These are phyloP conservation scores for Pristionchus japonicus DNA, from an alignment of 2,888 invertebrate genomes.

Conservation along the genomic window DNA sequence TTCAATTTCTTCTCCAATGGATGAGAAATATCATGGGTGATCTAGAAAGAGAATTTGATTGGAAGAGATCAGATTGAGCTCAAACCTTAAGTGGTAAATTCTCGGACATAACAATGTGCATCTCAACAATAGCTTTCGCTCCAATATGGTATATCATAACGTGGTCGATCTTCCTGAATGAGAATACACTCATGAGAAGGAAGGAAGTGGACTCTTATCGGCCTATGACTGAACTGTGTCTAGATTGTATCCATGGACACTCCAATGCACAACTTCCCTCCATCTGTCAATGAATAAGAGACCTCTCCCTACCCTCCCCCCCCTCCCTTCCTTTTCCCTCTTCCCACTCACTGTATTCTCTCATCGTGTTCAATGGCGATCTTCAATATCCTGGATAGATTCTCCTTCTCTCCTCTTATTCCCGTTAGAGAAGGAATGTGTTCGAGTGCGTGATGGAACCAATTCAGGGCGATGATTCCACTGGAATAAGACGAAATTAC, in stretches of 20 bases:
- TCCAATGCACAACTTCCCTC: neutral
- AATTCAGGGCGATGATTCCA: constrained; percentile 69
- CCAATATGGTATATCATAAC: constrained; percentile 78
- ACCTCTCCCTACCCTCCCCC: neutral
- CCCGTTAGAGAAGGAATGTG: constrained; percentile 72
- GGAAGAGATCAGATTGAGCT: too few relatives aligned
- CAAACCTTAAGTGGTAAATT: constrained; percentile 75
- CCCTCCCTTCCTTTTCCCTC: neutral
- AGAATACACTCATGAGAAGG: neutral
- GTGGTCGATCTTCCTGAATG: constrained; percentile 76
- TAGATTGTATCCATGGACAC: neutral
- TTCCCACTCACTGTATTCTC: constrained; percentile 60
- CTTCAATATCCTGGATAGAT: constrained; percentile 68
- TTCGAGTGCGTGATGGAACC: constrained; percentile 72
- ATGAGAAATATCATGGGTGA: constrained; percentile 76
- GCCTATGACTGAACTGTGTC: neutral
- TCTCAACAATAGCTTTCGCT: constrained; percentile 74
- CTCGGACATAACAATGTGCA: constrained; percentile 76
- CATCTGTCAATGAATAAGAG: neutral
- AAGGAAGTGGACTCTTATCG: neutral
- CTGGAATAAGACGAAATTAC: constrained; percentile 60
- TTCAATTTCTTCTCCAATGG: constrained; percentile 77
- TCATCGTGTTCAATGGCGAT: constrained; percentile 73
- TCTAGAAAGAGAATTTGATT: constrained; percentile 53
- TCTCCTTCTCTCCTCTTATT: constrained; percentile 66